Evolutionary conservation across 1,140 invertebrate genomes (phyloP), one percentile per base, ranked within the genome.

Genomic region (Trachymyrmex cornetzi): DNA sequence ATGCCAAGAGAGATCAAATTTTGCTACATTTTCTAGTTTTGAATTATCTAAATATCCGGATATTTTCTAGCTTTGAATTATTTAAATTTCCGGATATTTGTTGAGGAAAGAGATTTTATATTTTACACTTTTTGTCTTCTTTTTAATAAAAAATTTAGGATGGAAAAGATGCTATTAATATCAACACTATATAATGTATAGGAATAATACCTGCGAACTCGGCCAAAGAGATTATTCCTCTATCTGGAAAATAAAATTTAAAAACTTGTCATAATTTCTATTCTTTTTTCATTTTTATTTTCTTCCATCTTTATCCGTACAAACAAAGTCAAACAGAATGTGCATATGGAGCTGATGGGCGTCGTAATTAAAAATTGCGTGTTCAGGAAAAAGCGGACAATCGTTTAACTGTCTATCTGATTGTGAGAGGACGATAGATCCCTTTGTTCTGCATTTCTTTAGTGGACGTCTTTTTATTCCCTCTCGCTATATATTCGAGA

Each of bases 331-430:
- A 50, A 82, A 38, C 38, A 14, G 14, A 59, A 38, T 38, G 7
- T 44, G 64, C 16, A 16, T 63, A 34, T 79, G 77, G 6, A 11
- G 38, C 12, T 72, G 67, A 82, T 38, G 19, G 71, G 64, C 48
- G 22, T 57, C 6, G 34, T 30, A 72, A 82, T 82, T 82, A 72
- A 82, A 82, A 61, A 72, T 82, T 72, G 53, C 55, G 24, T 57
- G 34, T 72, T 38, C 67, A 19, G 24, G 34, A 44, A 82, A 72
- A 82, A 27, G 34, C 16, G 24, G 19, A 44, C 66, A 57, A 48
- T 72, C 38, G 53, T 82, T 38, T 38, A 44, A 72, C 34, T 82
- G 53, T 82, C 50, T 38, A 81, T 67, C 53, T 48, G 34, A 34
- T 34, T 34, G 6, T 34, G 67, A 24, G 12, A 82, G 66, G 24